phyloP scores from a whole-genome alignment of 2,797 vertebrate genomes.

The Chloroceryle amazona region DNA sequence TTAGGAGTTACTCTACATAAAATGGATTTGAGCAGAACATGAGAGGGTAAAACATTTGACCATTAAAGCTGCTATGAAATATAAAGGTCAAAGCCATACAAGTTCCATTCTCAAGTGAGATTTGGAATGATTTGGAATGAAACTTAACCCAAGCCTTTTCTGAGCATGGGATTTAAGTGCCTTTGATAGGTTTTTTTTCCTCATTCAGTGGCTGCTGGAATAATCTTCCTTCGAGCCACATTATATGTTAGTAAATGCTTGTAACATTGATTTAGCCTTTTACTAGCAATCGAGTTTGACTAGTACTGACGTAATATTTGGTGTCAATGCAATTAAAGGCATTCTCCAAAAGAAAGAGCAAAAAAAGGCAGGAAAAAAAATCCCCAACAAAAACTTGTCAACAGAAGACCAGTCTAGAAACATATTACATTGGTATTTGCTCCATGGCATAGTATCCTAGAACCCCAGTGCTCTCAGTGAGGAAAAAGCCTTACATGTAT shows the following conservation, averaged over 20 bases:
- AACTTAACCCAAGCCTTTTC: background rate
- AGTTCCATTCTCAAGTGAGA: background rate
- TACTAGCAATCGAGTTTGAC: background rate
- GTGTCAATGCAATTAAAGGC: background rate
- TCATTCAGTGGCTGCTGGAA: background rate
- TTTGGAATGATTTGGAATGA: background rate
- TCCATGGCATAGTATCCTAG: background rate
- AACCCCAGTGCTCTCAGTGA: background rate
- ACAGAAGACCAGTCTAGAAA: background rate
- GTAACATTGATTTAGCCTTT: background rate
- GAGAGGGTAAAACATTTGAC: background rate
- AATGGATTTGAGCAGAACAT: background rate
- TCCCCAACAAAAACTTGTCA: background rate
- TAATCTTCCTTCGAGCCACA: background rate
- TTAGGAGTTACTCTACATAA: background rate
- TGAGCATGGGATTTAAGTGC: background rate
- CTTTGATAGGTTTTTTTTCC: background rate
- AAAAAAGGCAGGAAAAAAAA: background rate
- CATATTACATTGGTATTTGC: background rate
- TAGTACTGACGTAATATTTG: background rate
- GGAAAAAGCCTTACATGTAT: background rate
- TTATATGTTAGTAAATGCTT: background rate
- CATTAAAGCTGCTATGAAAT: background rate
- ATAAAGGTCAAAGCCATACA: background rate
- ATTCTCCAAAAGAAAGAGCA: background rate